Conservation (phyloP, 2,113 vertebrate genomes). For the Centropus bengalensis region DNA sequence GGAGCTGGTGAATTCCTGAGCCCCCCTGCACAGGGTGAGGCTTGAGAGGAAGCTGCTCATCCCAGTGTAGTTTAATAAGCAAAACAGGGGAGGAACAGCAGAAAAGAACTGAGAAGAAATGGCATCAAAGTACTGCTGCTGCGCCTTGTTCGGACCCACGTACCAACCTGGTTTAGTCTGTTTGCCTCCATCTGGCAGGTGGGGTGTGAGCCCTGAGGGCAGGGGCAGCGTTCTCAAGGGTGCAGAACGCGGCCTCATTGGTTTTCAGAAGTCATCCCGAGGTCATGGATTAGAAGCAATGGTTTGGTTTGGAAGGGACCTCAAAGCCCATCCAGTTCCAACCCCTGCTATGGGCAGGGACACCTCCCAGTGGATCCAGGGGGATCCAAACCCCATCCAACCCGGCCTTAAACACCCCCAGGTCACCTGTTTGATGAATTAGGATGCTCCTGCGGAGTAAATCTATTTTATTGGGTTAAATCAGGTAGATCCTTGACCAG, state of each 20-base stretch:
- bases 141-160: neutral
- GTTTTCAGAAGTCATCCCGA: neutral
- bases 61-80: neutral
- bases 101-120: neutral
- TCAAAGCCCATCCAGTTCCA: too few relatives aligned
- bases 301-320: too few relatives aligned
- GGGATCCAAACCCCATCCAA: too few relatives aligned
- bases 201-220: neutral
- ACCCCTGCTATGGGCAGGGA: too few relatives aligned
- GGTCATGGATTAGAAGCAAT: neutral
- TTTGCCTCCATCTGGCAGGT: neutral
- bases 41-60: neutral
- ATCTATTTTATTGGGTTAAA: neutral
- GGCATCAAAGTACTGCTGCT: too few relatives aligned
- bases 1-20: neutral
- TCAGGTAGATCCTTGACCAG: too few relatives aligned
- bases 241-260: neutral
- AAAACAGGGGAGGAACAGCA: too few relatives aligned
- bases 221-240: neutral
- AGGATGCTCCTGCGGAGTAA: neutral
- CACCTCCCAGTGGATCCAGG: too few relatives aligned
- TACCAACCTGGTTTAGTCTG: neutral
- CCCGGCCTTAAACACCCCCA: too few relatives aligned
- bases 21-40: neutral
- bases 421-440: neutral